Evolutionary conservation across 1,140 invertebrate genomes (phyloP).

Genomic region (Paraescarpia echinospica): DNA sequence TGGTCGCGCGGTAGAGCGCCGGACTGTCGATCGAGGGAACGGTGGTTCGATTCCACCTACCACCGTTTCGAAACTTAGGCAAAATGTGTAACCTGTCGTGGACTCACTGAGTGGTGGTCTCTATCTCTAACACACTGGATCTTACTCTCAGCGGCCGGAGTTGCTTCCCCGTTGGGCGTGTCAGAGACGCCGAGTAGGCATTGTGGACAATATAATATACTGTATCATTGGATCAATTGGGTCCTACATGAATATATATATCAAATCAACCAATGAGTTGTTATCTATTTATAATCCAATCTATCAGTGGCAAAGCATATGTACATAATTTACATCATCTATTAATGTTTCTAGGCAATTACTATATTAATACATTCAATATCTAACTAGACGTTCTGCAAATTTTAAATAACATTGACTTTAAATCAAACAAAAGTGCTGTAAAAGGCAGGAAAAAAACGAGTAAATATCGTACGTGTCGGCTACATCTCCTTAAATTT

Average conservation of each 20-base stretch:
- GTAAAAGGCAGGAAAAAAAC: background rate
- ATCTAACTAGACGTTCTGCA: background rate
- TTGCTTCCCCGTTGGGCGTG: too few relatives aligned
- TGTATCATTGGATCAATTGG: background rate
- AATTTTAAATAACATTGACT: background rate
- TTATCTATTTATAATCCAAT: background rate
- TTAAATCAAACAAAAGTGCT: background rate
- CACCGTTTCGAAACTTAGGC: too few relatives aligned
- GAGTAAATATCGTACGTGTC: background rate
- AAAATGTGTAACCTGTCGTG: too few relatives aligned
- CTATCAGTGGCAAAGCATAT: background rate
- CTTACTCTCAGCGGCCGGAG: too few relatives aligned
- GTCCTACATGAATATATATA: too few relatives aligned
- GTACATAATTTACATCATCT: background rate
- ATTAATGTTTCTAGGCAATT: background rate
- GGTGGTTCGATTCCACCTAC: too few relatives aligned
- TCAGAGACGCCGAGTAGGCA: too few relatives aligned
- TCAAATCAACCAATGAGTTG: background rate
- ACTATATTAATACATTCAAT: background rate
- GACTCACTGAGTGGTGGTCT: too few relatives aligned
- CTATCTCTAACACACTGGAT: too few relatives aligned
- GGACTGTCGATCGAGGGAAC: too few relatives aligned
- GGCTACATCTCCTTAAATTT: background rate
- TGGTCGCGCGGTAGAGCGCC: too few relatives aligned
- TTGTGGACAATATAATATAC: too few relatives aligned